Conservation (phyloP, 2,888 invertebrate genomes). For the Plebejus anna region DNA sequence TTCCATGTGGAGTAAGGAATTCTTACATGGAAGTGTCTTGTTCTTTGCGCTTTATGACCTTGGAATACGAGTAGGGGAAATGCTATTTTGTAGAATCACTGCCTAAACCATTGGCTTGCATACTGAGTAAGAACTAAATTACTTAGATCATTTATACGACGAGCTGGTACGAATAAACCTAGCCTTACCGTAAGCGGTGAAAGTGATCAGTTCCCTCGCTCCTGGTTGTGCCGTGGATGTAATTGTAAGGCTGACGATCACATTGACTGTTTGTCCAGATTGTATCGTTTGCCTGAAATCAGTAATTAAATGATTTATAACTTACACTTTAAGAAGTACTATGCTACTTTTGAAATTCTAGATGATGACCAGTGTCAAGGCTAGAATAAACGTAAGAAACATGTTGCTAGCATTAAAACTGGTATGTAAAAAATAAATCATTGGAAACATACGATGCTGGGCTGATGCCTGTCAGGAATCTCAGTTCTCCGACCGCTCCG, state of each 20-base stretch:
- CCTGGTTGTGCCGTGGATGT: conserved; percentile 70
- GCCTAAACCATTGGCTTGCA: background rate
- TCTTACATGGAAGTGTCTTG: background rate
- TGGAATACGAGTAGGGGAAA: background rate
- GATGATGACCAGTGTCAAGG: background rate
- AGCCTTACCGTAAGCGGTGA: conserved; percentile 76
- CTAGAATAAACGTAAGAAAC: background rate
- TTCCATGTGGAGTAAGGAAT: background rate
- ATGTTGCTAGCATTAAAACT: too few species aligned
- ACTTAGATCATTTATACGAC: background rate
- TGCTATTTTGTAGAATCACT: background rate
- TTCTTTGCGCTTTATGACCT: background rate
- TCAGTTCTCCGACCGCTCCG: conserved; percentile 80
- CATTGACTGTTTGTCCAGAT: conserved; percentile 78
- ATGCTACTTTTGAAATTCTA: background rate
- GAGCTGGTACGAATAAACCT: background rate
- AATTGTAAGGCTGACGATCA: conserved; percentile 75
- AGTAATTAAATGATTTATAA: background rate
- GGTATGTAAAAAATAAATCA: too few species aligned
- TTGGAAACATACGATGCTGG: conserved; percentile 72
- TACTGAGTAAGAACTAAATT: too few species aligned
- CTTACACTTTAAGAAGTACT: background rate
- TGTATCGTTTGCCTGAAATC: conserved; percentile 61
- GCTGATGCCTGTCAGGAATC: conserved; percentile 77
- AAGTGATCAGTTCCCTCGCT: conserved; percentile 81